These are phyloP conservation scores for Amphiprion clarkii DNA, from an alignment of 2,797 vertebrate genomes.

Conservation along the genomic window DNA sequence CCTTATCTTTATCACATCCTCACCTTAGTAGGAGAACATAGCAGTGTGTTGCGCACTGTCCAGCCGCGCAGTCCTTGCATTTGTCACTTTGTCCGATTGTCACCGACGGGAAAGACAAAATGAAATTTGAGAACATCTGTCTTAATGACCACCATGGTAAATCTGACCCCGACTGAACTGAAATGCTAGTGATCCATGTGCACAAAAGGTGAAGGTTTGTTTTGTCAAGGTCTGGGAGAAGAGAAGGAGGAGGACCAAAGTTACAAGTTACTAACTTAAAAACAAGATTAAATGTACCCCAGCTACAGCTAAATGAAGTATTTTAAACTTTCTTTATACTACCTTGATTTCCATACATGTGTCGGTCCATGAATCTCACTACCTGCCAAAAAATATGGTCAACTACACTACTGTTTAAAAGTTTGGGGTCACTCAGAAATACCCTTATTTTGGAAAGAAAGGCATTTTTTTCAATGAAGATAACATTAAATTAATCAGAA, in stretches of 20 bases:
- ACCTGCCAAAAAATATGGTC: neutral
- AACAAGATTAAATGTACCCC: neutral
- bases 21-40: slow-evolving; percentile 85
- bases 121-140: slow-evolving; percentile 81
- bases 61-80: slow-evolving; percentile 85
- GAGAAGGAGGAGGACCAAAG: slow-evolving; percentile 51
- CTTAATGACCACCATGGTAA: slow-evolving; percentile 70
- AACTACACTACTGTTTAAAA: too few species aligned
- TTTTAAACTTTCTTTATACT: neutral
- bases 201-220: neutral
- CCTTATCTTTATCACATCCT: slow-evolving; percentile 80
- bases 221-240: slow-evolving; percentile 52
- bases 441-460: too few species aligned
- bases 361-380: neutral
- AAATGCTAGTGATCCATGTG: slow-evolving; percentile 28
- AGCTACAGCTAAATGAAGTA: neutral
- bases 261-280: neutral
- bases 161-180: slow-evolving; percentile 33
- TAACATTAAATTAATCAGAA: too few species aligned
- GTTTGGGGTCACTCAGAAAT: too few species aligned
- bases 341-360: too few species aligned
- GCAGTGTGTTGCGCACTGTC: slow-evolving; percentile 85
- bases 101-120: slow-evolving; percentile 80
- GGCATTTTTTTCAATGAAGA: too few species aligned
- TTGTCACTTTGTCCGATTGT: slow-evolving; percentile 81